A percentile compares a stretch with the other conserved stretches of the same genome.
phyloP scores from a whole-genome alignment of 2,888 invertebrate species.

The Odontothrips loti region DNA sequence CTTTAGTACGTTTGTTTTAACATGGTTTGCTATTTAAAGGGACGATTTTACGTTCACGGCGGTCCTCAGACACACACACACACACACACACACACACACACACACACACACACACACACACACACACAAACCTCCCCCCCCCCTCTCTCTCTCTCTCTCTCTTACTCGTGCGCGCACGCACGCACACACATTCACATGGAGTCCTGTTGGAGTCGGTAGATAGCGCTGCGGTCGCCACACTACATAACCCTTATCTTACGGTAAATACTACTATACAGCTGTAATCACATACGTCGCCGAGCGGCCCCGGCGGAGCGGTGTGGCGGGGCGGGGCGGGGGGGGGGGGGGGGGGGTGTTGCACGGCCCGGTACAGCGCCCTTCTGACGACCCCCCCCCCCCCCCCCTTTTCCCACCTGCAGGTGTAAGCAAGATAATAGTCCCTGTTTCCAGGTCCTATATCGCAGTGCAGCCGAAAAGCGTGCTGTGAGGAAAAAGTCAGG shows the following conservation, averaged over 20 bases:
- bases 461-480: background rate
- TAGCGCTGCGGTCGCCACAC: constrained; percentile 21
- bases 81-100: no score
- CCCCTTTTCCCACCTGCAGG: background rate
- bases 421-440: constrained; percentile 3
- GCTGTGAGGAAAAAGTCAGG: background rate
- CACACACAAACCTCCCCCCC: background rate
- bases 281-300: constrained; percentile 5
- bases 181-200: background rate
- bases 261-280: constrained; percentile 26
- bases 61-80: no score
- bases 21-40: no score
- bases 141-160: background rate
- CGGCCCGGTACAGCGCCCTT: background rate
- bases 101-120: no score
- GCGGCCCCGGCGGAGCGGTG: no score
- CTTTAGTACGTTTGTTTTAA: no score
- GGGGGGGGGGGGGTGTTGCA: background rate
- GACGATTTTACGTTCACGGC: no score
- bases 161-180: background rate
- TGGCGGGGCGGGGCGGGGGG: no score
- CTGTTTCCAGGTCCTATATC: background rate
- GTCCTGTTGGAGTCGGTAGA: background rate
- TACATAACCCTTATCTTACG: constrained; percentile 24
- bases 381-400: background rate